phyloP scores from a whole-genome alignment of 2,888 invertebrate species.

The Cantharis rustica region DNA sequence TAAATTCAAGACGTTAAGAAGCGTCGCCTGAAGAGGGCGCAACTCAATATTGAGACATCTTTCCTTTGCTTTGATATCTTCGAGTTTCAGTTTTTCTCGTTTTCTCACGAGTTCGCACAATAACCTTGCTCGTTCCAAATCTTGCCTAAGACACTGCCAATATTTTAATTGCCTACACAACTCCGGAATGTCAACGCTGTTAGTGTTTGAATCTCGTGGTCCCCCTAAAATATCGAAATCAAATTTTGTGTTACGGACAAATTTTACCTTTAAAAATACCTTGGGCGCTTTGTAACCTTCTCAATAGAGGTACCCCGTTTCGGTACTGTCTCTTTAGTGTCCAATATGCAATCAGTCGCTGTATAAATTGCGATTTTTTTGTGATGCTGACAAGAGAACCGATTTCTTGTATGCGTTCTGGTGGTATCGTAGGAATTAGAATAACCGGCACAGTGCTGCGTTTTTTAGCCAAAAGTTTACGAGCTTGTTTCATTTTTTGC shows the following conservation, averaged over 20 bases:
- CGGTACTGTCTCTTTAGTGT: constrained; percentile 92
- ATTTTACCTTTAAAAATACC: constrained; percentile 38
- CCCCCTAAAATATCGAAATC: constrained; percentile 22
- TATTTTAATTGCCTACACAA: constrained; percentile 87
- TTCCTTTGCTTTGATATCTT: constrained; percentile 79
- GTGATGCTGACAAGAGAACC: constrained; percentile 73
- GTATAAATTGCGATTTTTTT: constrained; percentile 84
- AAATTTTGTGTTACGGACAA: neutral
- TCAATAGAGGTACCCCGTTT: constrained; percentile 92
- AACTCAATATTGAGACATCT: constrained; percentile 81
- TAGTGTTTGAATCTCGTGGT: constrained; percentile 47
- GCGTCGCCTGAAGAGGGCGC: constrained; percentile 79
- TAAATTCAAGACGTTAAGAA: constrained; percentile 76
- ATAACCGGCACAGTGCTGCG: constrained; percentile 85
- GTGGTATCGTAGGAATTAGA: constrained; percentile 90
- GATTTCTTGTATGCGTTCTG: constrained; percentile 86
- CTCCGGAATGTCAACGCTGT: constrained; percentile 67
- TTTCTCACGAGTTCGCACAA: constrained; percentile 95
- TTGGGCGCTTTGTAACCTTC: constrained; percentile 74
- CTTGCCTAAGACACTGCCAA: constrained; percentile 92
- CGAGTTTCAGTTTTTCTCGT: constrained; percentile 92
- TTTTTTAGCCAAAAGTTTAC: constrained; percentile 86
- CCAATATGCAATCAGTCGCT: constrained; percentile 94
- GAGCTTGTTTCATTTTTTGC: constrained; percentile 84
- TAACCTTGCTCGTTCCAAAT: constrained; percentile 89